Evolutionary conservation across 1,140 invertebrate genomes (phyloP).

Genomic region (Hyphantria cunea): DNA sequence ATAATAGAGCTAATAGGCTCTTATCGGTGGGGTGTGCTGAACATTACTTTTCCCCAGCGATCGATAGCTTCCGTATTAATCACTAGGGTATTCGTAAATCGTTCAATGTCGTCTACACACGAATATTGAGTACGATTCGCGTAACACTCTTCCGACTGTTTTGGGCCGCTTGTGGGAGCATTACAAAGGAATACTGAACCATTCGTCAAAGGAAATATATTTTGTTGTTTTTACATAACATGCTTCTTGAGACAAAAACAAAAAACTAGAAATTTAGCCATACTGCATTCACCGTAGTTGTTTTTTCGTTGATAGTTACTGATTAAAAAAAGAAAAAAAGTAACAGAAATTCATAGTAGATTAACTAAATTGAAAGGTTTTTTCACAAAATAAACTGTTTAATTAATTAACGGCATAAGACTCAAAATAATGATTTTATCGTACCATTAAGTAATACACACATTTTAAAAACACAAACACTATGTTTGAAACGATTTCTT

Average conservation of each 20-base stretch:
- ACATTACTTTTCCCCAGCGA: constrained; percentile 18
- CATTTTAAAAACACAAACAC: too few species aligned
- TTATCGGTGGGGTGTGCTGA: constrained; percentile 10
- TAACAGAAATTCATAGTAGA: too few species aligned
- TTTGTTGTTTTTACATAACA: constrained; percentile 1
- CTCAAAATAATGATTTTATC: too few species aligned
- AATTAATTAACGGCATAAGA: too few species aligned
- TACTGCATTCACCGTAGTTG: too few species aligned
- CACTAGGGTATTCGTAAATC: constrained; percentile 40
- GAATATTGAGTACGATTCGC: constrained; percentile 41
- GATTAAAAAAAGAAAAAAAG: too few species aligned
- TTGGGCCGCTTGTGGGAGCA: constrained; percentile 32
- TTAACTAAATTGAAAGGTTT: too few species aligned
- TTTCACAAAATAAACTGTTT: too few species aligned
- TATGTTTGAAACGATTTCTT: neutral
- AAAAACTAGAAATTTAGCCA: too few species aligned
- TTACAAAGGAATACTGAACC: constrained; percentile 6
- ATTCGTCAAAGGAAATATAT: neutral
- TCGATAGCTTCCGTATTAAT: constrained; percentile 42
- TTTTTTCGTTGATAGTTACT: too few species aligned
- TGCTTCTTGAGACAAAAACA: too few species aligned
- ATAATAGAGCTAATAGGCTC: constrained; percentile 26
- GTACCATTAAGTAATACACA: too few species aligned
- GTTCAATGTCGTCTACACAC: constrained; percentile 39
- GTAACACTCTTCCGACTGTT: constrained; percentile 42